Percentiles rank a stretch among this genome's conserved stretches.
phyloP scores from a whole-genome alignment of 1,140 invertebrate species.

The Pemphigus obesinymphae region DNA sequence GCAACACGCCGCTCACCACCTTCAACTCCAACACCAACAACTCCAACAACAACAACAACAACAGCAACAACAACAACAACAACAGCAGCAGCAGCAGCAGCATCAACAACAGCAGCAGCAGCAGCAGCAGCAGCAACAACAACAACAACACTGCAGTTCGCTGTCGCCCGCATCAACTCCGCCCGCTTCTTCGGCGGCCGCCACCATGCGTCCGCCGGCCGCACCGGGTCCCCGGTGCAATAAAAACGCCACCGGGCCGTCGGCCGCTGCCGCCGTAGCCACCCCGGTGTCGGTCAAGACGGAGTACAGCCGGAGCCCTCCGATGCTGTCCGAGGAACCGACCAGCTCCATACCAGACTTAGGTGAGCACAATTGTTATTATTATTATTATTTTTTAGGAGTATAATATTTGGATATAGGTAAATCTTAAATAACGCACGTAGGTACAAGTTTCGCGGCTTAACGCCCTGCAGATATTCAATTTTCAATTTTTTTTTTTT shows the following conservation, averaged over 20 bases:
- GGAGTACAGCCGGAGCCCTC: constrained; percentile 25
- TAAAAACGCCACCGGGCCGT: not conserved
- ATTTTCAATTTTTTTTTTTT: too few species aligned
- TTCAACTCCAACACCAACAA: not conserved
- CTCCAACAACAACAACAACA: not conserved
- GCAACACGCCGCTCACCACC: not conserved
- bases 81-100: not conserved
- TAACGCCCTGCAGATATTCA: too few species aligned
- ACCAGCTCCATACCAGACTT: constrained; percentile 47
- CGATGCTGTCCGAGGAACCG: constrained; percentile 45
- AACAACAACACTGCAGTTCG: not conserved
- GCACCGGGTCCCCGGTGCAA: constrained; percentile 28
- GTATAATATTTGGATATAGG: not conserved
- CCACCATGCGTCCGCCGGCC: constrained; percentile 33
- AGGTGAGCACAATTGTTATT: constrained; percentile 40
- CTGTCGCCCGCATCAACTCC: not conserved
- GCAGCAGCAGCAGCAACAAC: not conserved
- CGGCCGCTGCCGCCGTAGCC: constrained; percentile 35
- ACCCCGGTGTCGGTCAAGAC: not conserved
- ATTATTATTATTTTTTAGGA: too few species aligned
- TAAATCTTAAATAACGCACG: not conserved
- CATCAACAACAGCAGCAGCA: not conserved
- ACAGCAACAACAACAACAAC: not conserved
- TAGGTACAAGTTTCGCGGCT: too few species aligned
- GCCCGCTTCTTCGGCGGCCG: constrained; percentile 11